A percentile compares a stretch with the other conserved stretches of the same genome.
These are phyloP conservation scores for Conus ventricosus DNA, from an alignment of 1,140 invertebrate species.

Conservation along the genomic window DNA sequence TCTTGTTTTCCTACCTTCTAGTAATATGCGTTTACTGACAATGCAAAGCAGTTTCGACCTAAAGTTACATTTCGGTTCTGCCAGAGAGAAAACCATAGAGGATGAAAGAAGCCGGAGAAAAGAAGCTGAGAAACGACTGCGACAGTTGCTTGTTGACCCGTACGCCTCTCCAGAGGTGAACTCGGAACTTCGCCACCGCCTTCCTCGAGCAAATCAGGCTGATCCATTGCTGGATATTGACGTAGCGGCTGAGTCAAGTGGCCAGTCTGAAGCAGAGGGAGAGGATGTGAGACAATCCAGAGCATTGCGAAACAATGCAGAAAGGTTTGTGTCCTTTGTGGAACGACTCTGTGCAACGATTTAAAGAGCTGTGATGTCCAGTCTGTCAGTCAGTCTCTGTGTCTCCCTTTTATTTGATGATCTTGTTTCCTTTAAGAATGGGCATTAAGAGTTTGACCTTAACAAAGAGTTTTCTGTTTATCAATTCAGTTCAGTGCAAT, in stretches of 20 bases:
- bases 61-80: background rate
- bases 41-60: too few relatives aligned
- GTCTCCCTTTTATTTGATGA: background rate
- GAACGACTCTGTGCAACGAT: too few relatives aligned
- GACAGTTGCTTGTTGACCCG: constrained; percentile 39
- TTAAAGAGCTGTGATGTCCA: too few relatives aligned
- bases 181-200: constrained; percentile 45
- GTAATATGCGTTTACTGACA: too few relatives aligned
- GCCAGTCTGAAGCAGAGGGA: background rate
- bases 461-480: too few relatives aligned
- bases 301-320: background rate
- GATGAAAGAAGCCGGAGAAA: constrained; percentile 40
- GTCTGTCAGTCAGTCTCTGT: too few relatives aligned
- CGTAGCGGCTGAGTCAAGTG: background rate
- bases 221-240: constrained; percentile 44
- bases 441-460: too few relatives aligned
- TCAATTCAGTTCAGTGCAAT: too few relatives aligned
- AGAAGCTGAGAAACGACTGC: constrained; percentile 41
- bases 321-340: background rate
- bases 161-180: constrained; percentile 44
- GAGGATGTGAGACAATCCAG: background rate
- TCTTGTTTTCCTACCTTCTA: too few relatives aligned
- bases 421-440: background rate
- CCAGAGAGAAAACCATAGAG: constrained; percentile 43
- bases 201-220: constrained; percentile 46